Evolutionary conservation across 2,797 vertebrate species (phyloP).

Genomic region (Ibycter americanus): DNA sequence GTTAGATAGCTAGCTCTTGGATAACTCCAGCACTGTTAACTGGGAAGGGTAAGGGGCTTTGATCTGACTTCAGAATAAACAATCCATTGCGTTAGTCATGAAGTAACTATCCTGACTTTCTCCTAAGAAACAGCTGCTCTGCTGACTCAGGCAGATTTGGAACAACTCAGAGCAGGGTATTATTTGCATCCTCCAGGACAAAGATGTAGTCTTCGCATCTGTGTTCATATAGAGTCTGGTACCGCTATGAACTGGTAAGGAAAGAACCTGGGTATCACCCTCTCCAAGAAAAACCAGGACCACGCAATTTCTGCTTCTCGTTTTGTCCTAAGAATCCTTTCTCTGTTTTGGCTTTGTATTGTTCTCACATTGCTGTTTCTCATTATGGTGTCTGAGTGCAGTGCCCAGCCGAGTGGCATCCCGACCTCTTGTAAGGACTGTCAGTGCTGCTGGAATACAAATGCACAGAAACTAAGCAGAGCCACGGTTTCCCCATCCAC

Average conservation of each 20-base stretch:
- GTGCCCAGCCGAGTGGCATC: not conserved
- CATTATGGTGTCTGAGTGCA: fast-evolving
- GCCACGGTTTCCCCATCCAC: fast-evolving
- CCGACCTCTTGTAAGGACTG: not conserved
- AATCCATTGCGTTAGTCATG: not conserved
- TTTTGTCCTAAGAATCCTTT: not conserved
- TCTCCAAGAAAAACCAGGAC: not conserved
- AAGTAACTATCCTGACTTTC: not conserved
- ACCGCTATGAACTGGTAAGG: not conserved
- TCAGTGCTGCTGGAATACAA: not conserved
- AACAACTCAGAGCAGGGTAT: not conserved
- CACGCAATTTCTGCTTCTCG: not conserved
- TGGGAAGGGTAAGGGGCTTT: not conserved
- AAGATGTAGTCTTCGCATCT: fast-evolving
- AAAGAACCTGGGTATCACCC: fast-evolving
- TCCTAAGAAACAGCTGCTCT: not conserved
- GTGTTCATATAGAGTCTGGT: not conserved
- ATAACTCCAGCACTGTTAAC: not conserved
- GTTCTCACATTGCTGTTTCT: not conserved
- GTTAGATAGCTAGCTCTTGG: not conserved
- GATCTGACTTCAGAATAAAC: not conserved
- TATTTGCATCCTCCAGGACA: not conserved
- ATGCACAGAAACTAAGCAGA: not conserved
- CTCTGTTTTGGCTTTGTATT: not conserved
- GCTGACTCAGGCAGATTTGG: not conserved